Evolutionary conservation across 2,888 invertebrate species (phyloP).

Genomic region (Campoplex nolae): DNA sequence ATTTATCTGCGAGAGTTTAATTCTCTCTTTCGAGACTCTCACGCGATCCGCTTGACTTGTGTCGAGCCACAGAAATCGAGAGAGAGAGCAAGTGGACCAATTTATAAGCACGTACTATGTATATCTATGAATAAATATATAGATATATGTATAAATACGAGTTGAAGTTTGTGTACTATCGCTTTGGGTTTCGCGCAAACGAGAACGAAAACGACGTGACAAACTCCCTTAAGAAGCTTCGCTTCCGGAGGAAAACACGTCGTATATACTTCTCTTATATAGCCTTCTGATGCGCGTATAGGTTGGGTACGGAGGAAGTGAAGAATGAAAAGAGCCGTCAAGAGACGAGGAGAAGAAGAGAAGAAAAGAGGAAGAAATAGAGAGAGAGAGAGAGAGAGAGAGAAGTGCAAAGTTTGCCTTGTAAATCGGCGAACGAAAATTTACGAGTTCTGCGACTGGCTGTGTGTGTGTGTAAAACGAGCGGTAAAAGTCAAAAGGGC

Average conservation of each 20-base stretch:
- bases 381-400: slow-evolving; percentile 4
- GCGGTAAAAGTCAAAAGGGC: slow-evolving; percentile 25
- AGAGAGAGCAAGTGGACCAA: slow-evolving; percentile 31
- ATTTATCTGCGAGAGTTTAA: slow-evolving; percentile 30
- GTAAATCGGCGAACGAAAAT: slow-evolving; percentile 67
- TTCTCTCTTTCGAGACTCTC: slow-evolving; percentile 51
- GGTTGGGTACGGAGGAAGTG: slow-evolving; percentile 18
- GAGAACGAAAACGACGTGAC: slow-evolving; percentile 67
- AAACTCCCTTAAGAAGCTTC: slow-evolving; percentile 70
- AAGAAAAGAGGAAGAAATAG: not conserved
- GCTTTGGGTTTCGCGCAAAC: slow-evolving; percentile 45
- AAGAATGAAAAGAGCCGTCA: slow-evolving; percentile 48
- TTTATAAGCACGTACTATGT: not conserved
- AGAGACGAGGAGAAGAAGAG: slow-evolving; percentile 21
- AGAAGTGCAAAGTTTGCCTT: slow-evolving; percentile 67
- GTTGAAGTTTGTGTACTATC: slow-evolving; percentile 41
- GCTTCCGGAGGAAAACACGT: slow-evolving; percentile 64
- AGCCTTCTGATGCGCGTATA: not conserved
- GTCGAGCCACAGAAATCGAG: slow-evolving; percentile 18
- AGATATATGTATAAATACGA: not conserved
- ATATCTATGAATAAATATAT: not conserved
- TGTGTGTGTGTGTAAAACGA: not conserved
- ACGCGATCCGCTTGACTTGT: slow-evolving; percentile 56
- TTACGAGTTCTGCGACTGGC: slow-evolving; percentile 55
- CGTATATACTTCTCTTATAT: slow-evolving; percentile 39